phyloP scores from a whole-genome alignment of 1,140 invertebrate genomes.

The Macrocentrus cingulum region DNA sequence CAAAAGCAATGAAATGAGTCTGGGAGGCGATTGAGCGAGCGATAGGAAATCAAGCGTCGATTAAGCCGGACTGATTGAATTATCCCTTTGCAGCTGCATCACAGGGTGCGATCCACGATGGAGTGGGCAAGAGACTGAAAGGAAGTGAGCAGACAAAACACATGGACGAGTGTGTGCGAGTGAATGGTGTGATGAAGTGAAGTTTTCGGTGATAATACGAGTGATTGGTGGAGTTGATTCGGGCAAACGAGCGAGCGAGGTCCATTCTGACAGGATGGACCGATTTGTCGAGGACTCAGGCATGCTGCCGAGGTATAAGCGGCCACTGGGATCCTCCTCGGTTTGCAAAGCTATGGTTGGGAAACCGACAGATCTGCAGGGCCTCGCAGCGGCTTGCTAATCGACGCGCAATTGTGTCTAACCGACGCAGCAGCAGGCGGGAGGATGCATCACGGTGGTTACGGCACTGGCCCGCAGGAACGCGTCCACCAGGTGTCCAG shows the following conservation, averaged over 20 bases:
- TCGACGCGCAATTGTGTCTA: constrained; percentile 4
- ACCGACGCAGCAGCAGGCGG: neutral
- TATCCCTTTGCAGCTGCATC: neutral
- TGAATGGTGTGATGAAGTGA: neutral
- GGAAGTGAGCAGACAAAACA: neutral
- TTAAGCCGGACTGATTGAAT: constrained; percentile 14
- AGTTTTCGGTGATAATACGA: constrained; percentile 5
- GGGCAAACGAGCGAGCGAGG: too few species aligned
- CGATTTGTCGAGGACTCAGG: too few species aligned
- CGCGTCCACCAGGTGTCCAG: constrained; percentile 50
- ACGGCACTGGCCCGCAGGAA: constrained; percentile 52
- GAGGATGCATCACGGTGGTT: constrained; percentile 45
- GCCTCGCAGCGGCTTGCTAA: too few species aligned
- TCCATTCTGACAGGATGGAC: too few species aligned
- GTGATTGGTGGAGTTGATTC: neutral
- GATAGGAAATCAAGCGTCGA: constrained; percentile 11
- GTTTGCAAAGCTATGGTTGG: too few species aligned
- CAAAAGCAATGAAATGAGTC: neutral
- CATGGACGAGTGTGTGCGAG: neutral
- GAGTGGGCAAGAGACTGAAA: neutral
- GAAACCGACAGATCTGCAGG: too few species aligned
- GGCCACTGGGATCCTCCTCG: too few species aligned
- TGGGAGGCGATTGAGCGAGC: neutral
- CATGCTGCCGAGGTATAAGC: too few species aligned
- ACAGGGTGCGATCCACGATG: neutral